phyloP scores from a whole-genome alignment of 1,140 invertebrate species.

The Lysiphlebus fabarum region DNA sequence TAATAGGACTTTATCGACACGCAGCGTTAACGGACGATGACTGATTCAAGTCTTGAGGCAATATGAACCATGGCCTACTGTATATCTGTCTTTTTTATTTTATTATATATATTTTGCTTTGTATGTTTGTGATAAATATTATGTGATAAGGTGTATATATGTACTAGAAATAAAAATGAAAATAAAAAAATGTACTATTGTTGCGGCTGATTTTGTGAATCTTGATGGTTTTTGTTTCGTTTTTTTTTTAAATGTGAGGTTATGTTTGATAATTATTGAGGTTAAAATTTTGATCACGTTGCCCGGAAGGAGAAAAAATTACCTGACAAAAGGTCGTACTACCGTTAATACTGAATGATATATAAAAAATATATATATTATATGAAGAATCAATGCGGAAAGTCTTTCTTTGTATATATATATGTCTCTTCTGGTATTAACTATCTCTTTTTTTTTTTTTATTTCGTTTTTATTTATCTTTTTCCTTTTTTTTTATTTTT shows the following conservation, averaged over 20 bases:
- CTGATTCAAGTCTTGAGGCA: conserved; percentile 18
- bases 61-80: conserved; percentile 6
- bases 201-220: too few relatives aligned
- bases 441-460: neutral
- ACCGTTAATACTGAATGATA: conserved; percentile 41
- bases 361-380: conserved; percentile 9
- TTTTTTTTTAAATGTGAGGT: neutral
- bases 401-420: too few relatives aligned
- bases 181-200: too few relatives aligned
- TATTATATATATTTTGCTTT: neutral
- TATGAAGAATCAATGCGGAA: neutral
- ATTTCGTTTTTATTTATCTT: neutral
- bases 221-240: too few relatives aligned
- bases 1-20: neutral
- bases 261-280: neutral
- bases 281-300: neutral
- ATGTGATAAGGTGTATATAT: too few relatives aligned
- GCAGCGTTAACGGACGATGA: conserved; percentile 11
- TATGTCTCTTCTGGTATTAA: neutral
- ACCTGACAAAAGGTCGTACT: conserved; percentile 30
- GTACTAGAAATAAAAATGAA: too few relatives aligned
- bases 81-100: conserved; percentile 1
- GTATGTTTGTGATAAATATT: too few relatives aligned
- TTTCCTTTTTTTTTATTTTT: conserved; percentile 1
- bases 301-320: conserved; percentile 42